Base-by-base conservation (phyloP, 2,113 vertebrate species). In the Boleophthalmus pectinirostris region DNA sequence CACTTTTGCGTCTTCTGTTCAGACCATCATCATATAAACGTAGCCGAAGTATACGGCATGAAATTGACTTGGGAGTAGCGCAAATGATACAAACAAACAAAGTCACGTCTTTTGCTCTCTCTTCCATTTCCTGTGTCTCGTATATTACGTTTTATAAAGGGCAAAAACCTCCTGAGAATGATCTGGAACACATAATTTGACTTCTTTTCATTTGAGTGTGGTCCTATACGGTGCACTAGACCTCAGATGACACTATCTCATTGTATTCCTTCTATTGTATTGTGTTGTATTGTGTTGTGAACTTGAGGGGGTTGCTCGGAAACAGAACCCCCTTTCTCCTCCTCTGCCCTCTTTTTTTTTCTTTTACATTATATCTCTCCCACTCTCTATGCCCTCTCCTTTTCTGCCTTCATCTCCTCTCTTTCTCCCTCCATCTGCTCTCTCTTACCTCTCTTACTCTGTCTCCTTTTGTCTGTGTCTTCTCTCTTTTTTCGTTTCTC, bases 221-320 rank as follows among this genome's bases (percentile, higher is more conserved):
- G 18, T 3, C 5, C 5, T 51, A 51, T 6, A 51, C 38, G 10
- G 10, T 10, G 1, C 7, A 20, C 24, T 60, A 8, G 18, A 21
- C 53, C 11, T n/a, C 5, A 33, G 58, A 12, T 63, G 58, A 63
- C 58, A 63, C 25, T 10, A 23, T 65, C 70, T 69, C 57, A 11
- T 25, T 60, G 9, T 25, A 2, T 24, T 29, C 1, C 0, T 23
- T 3, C 66, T 29, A 63, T 73, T 79, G 79, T 80, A 58, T 35
- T 35, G 60, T 61, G 71, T 79, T 78, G 29, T 29, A 4, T 29
- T 75, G 75, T n/a, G n/a, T n/a, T n/a, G n/a, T 80, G 66, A 75
- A 75, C 66, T 81, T 65, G 63, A n/a, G 71, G 82, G 73, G 64
- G 88, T 88, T 88, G 82, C 89, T 81, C 64, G 73, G 86, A 84